These are phyloP conservation scores for Anguilla megastoma DNA, from an alignment of 2,797 vertebrate species.

Conservation along the genomic window DNA sequence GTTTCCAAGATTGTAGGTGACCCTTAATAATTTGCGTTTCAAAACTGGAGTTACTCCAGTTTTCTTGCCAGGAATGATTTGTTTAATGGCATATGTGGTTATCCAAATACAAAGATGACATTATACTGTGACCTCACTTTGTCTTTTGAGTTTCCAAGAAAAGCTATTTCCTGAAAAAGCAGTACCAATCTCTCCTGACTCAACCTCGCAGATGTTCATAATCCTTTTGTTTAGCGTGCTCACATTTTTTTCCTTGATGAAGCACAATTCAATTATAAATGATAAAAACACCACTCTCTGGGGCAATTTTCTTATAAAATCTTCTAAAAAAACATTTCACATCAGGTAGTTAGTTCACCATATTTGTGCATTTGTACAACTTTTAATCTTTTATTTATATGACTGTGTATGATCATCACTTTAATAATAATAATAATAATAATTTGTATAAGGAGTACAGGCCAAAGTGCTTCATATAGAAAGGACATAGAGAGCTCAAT, in stretches of 20 bases:
- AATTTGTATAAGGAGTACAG: no score
- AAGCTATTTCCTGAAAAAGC: not conserved
- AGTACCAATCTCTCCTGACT: not conserved
- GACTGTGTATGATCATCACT: no score
- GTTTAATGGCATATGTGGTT: not conserved
- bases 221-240: not conserved
- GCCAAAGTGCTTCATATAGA: no score
- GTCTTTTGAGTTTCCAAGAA: not conserved
- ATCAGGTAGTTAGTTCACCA: not conserved
- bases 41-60: not conserved
- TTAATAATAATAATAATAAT: no score
- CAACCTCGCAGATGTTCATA: not conserved
- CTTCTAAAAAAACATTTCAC: not conserved
- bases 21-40: no score
- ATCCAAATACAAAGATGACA: not conserved
- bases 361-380: not conserved
- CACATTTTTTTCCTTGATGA: no score
- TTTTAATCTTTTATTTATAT: not conserved
- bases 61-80: not conserved
- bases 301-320: not conserved
- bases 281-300: no score
- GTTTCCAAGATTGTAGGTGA: no score
- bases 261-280: no score
- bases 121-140: not conserved
- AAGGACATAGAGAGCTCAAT: no score